Evolutionary conservation across 2,113 vertebrate genomes (phyloP).

Genomic region (Neopipo cinnamomea): DNA sequence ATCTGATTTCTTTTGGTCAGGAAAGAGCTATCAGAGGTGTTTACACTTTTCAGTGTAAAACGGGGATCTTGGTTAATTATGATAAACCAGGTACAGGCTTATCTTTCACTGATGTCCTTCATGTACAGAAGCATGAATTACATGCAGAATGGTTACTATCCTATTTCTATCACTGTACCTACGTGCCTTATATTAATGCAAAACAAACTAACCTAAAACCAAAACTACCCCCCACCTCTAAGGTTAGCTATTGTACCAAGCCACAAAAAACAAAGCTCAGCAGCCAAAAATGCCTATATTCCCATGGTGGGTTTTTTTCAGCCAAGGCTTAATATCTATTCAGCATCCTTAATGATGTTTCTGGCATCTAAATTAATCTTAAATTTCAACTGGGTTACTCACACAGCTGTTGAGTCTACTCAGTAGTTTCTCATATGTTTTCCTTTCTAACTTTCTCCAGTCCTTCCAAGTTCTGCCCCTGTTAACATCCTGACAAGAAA

Average conservation of each 20-base stretch:
- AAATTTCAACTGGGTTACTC: background rate
- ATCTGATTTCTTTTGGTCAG: background rate
- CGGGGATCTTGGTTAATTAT: background rate
- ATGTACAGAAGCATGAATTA: background rate
- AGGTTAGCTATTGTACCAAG: background rate
- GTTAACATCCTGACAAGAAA: background rate
- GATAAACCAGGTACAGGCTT: background rate
- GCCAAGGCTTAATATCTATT: background rate
- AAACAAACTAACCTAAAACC: background rate
- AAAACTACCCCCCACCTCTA: background rate
- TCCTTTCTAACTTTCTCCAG: background rate
- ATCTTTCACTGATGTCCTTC: background rate
- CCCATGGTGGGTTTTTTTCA: background rate
- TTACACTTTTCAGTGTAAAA: background rate
- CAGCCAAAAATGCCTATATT: background rate
- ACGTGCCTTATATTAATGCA: background rate
- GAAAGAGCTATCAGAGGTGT: background rate
- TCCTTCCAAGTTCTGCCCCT: background rate
- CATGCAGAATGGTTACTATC: background rate
- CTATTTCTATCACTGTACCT: background rate
- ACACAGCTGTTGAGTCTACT: background rate
- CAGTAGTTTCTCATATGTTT: background rate
- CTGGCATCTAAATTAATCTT: background rate
- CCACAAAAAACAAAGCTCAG: background rate
- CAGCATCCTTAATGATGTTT: background rate